phyloP scores from a whole-genome alignment of 2,113 vertebrate species.

The Mobula hypostoma region DNA sequence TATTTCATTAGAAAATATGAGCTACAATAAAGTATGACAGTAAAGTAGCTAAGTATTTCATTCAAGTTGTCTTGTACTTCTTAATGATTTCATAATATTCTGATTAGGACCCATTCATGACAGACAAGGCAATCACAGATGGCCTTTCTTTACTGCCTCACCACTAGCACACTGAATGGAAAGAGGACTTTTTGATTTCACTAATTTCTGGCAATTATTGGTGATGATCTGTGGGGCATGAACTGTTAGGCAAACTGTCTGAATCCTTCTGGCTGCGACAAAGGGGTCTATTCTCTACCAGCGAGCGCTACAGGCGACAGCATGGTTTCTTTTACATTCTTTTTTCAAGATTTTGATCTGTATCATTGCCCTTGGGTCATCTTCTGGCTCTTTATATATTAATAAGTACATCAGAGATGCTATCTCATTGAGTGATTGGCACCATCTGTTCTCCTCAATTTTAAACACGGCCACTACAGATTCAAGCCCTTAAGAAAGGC shows the following conservation, averaged over 20 bases:
- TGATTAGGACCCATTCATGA: slow-evolving; percentile 14
- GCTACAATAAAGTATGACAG: slow-evolving; percentile 8
- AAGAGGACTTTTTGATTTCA: slow-evolving; percentile 12
- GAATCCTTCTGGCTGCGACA: background rate
- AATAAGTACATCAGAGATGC: slow-evolving; percentile 32
- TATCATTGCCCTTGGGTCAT: slow-evolving; percentile 33
- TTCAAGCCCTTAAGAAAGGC: background rate
- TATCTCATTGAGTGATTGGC: slow-evolving; percentile 28
- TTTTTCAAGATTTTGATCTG: slow-evolving; percentile 25
- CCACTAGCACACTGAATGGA: background rate
- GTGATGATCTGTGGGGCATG: slow-evolving; percentile 31
- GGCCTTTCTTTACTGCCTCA: slow-evolving; percentile 4
- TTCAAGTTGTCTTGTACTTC: slow-evolving; percentile 28
- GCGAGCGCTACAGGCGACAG: slow-evolving; percentile 6
- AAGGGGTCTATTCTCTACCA: slow-evolving; percentile 25
- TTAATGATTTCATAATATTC: slow-evolving; percentile 33
- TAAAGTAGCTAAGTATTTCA: background rate
- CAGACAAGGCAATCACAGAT: slow-evolving; percentile 29
- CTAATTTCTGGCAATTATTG: slow-evolving; percentile 36
- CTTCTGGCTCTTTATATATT: slow-evolving; percentile 31
- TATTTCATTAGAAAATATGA: slow-evolving; percentile 34
- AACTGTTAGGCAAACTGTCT: slow-evolving; percentile 34
- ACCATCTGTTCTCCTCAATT: slow-evolving; percentile 33
- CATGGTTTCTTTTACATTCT: slow-evolving; percentile 18
- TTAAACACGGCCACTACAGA: background rate